Evolutionary conservation across 2,113 vertebrate genomes (phyloP).

Genomic region (Polypterus senegalus): DNA sequence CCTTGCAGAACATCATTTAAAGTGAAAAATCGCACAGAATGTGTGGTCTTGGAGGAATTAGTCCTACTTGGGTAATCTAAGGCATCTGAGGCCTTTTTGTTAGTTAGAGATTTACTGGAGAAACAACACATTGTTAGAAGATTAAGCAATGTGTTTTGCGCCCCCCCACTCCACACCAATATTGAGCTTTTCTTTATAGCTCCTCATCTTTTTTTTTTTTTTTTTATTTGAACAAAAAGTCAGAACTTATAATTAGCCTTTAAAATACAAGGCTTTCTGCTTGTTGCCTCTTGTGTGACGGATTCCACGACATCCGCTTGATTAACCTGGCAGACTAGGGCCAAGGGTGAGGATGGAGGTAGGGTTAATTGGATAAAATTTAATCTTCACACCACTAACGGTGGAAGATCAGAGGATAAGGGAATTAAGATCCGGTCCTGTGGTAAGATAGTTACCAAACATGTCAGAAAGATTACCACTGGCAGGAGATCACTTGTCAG

Average conservation of each 20-base stretch:
- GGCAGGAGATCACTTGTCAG: constrained; percentile 27
- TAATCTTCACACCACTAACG: constrained; percentile 71
- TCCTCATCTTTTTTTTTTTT: constrained; percentile 28
- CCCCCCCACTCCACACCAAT: too few relatives aligned
- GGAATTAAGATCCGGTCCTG: constrained; percentile 48
- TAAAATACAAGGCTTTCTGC: constrained; percentile 35
- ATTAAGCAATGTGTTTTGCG: constrained; percentile 26
- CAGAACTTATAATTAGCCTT: constrained; percentile 67
- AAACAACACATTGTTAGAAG: constrained; percentile 44
- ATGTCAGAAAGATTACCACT: constrained; percentile 55
- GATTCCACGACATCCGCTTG: constrained; percentile 49
- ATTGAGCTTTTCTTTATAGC: neutral
- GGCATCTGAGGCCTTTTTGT: constrained; percentile 35
- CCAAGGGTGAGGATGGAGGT: constrained; percentile 30
- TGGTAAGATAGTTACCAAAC: constrained; percentile 54
- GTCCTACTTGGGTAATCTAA: constrained; percentile 65
- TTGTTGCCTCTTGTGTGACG: constrained; percentile 46
- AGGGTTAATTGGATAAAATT: constrained; percentile 80
- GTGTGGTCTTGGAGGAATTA: constrained; percentile 58
- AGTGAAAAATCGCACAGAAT: constrained; percentile 34
- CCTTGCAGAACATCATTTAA: constrained; percentile 32
- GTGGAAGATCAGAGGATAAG: constrained; percentile 35
- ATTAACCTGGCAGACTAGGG: constrained; percentile 50
- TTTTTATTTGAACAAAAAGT: constrained; percentile 44
- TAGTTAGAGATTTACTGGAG: constrained; percentile 32